phyloP scores from a whole-genome alignment of 2,113 vertebrate species.

The Anolis carolinensis region DNA sequence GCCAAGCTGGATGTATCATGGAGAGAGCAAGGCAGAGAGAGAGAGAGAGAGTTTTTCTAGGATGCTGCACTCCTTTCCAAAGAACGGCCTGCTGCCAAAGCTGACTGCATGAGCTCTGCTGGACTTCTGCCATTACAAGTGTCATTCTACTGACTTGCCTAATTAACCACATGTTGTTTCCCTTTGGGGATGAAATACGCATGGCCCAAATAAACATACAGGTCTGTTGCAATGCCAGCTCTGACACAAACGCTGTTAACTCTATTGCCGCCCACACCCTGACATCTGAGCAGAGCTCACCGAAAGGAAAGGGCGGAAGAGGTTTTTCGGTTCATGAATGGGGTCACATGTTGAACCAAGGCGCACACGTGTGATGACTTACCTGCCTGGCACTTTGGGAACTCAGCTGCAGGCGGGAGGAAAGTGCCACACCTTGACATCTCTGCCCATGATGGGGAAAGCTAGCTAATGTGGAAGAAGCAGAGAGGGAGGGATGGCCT shows the following conservation, averaged over 20 bases:
- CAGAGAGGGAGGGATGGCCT: neutral
- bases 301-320: neutral
- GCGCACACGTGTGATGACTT: neutral
- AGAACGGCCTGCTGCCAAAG: constrained; percentile 18
- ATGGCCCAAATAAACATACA: neutral
- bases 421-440: neutral
- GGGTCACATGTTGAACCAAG: neutral
- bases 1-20: constrained; percentile 7
- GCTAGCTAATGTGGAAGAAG: neutral
- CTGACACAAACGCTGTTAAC: neutral
- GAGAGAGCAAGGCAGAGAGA: neutral
- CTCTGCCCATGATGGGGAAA: neutral
- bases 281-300: neutral
- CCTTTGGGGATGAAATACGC: constrained; percentile 31
- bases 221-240: constrained; percentile 20
- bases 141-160: constrained; percentile 39
- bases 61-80: constrained; percentile 33
- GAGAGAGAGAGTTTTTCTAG: neutral
- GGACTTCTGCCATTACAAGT: constrained; percentile 29
- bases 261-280: neutral
- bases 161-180: constrained; percentile 43
- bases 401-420: neutral
- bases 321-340: neutral
- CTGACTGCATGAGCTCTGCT: constrained; percentile 22
- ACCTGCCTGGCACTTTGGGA: neutral